Evolutionary conservation across 2,797 vertebrate genomes (phyloP).

Genomic region (Schizopygopsis malacanthus): DNA sequence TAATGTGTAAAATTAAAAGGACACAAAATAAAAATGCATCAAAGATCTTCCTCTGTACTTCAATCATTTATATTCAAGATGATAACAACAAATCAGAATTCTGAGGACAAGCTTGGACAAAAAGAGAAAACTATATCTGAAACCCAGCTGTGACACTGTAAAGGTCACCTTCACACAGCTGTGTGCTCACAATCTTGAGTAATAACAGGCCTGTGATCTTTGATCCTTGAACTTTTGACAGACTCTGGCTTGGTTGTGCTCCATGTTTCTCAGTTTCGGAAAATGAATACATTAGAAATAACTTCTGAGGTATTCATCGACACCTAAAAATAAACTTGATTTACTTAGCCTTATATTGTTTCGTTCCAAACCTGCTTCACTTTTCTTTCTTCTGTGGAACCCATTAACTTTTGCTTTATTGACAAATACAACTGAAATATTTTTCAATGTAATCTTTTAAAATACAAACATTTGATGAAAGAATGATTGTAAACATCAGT

Average conservation of each 20-base stretch:
- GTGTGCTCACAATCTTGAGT: constrained; percentile 19
- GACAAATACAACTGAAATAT: not conserved
- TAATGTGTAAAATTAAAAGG: not conserved
- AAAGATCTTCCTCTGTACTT: not conserved
- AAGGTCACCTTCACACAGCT: constrained; percentile 31
- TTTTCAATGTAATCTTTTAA: not conserved
- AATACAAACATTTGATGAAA: not conserved
- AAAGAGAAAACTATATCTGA: not conserved
- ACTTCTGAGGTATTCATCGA: not conserved
- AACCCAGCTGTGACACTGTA: not conserved
- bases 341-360: not conserved
- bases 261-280: not conserved
- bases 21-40: not conserved
- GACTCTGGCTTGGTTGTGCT: constrained; percentile 57
- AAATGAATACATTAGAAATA: constrained; percentile 17
- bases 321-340: not conserved
- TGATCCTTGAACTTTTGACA: constrained; percentile 65
- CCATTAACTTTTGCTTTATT: not conserved
- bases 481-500: not conserved
- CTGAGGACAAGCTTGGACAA: not conserved
- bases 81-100: not conserved
- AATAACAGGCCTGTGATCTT: constrained; percentile 67
- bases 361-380: not conserved
- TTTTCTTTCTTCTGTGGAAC: not conserved
- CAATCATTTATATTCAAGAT: not conserved